Percentiles rank a stretch among this genome's conserved stretches.
Evolutionary conservation across 1,140 invertebrate genomes (phyloP).

Genomic region (Sycobia sp.): DNA sequence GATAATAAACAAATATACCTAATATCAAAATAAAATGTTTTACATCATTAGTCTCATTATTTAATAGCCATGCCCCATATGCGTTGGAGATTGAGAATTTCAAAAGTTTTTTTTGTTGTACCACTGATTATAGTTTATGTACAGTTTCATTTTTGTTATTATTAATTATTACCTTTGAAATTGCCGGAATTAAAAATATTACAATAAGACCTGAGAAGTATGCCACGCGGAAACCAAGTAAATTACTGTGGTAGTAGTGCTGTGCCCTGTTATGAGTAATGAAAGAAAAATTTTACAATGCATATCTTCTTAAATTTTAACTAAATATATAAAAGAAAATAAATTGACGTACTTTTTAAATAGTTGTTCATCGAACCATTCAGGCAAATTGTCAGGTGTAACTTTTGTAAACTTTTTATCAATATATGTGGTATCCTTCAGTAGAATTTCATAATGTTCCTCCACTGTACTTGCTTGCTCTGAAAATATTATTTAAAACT

Average conservation of each 20-base stretch:
- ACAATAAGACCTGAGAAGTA: slow-evolving; percentile 69
- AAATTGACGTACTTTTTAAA: slow-evolving; percentile 39
- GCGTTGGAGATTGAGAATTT: no score
- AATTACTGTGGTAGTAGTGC: slow-evolving; percentile 66
- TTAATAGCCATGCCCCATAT: no score
- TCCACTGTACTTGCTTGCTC: slow-evolving; percentile 41
- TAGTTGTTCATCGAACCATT: slow-evolving; percentile 44
- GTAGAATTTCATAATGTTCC: slow-evolving; percentile 41
- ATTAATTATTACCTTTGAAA: slow-evolving; percentile 65
- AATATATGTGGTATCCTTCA: slow-evolving; percentile 31
- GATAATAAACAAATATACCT: no score
- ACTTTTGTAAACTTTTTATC: slow-evolving; percentile 12
- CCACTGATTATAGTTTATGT: no score
- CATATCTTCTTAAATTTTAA: no score
- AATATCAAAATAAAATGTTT: no score
- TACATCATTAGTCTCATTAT: no score
- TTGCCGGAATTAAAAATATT: slow-evolving; percentile 68
- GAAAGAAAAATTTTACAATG: no score
- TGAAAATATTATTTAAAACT: slow-evolving; percentile 12
- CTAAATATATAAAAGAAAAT: no score
- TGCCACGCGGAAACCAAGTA: slow-evolving; percentile 63
- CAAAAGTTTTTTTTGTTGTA: no score
- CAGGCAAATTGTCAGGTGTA: slow-evolving; percentile 39
- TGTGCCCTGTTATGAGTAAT: slow-evolving; percentile 64
- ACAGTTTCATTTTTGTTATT: no score